Evolutionary conservation across 1,140 invertebrate species (phyloP).

Genomic region (Drosophila tsacasi): DNA sequence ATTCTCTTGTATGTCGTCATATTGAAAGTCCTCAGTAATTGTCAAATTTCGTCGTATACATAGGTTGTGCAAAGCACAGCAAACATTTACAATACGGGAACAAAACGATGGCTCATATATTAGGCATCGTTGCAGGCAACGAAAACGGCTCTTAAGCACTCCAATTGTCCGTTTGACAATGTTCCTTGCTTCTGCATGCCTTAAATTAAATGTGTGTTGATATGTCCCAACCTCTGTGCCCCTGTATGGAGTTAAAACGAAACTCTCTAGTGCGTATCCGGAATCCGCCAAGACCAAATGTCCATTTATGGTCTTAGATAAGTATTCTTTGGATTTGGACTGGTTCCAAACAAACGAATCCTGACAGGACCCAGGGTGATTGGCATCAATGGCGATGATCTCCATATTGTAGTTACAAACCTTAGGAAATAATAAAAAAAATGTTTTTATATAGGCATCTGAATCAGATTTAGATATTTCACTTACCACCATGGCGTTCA

Average conservation of each 20-base stretch:
- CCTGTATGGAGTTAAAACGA: not conserved
- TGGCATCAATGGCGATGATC: constrained; percentile 8
- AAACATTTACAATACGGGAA: not conserved
- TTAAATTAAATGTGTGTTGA: not conserved
- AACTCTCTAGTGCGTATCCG: not conserved
- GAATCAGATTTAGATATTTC: not conserved
- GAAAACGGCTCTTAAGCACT: not conserved
- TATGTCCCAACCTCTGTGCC: not conserved
- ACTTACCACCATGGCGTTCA: constrained; percentile 33
- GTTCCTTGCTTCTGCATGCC: not conserved
- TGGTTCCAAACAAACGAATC: not conserved
- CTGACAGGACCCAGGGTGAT: not conserved
- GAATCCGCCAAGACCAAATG: not conserved
- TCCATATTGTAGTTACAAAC: constrained; percentile 6
- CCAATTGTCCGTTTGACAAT: constrained; percentile 3
- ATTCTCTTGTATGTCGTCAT: not conserved
- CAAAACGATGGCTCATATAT: not conserved
- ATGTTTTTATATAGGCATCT: not conserved
- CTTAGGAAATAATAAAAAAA: not conserved
- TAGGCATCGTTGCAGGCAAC: constrained; percentile 1
- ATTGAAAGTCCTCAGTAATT: not conserved
- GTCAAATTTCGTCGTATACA: not conserved
- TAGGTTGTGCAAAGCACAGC: not conserved
- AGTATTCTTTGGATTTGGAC: not conserved
- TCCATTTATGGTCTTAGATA: not conserved